A percentile compares a stretch with the other conserved stretches of the same genome.
phyloP scores from a whole-genome alignment of 2,797 vertebrate species.

The Oceanodroma leucorhoa region DNA sequence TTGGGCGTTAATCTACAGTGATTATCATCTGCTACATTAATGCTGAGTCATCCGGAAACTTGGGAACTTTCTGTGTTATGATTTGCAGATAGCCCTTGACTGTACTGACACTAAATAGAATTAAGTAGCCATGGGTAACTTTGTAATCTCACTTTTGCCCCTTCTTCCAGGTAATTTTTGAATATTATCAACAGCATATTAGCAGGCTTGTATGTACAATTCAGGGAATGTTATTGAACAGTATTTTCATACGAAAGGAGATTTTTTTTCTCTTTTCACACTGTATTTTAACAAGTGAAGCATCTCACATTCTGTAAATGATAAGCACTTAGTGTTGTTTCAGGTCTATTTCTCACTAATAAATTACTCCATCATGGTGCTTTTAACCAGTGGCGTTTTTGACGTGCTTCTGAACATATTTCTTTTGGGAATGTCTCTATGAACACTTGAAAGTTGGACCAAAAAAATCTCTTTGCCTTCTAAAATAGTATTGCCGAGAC shows the following conservation, averaged over 20 bases:
- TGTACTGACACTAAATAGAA: neutral
- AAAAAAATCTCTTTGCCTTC: neutral
- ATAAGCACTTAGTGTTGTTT: neutral
- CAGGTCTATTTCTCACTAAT: neutral
- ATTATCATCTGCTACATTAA: neutral
- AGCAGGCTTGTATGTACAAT: neutral
- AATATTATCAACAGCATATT: neutral
- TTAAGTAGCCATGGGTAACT: neutral
- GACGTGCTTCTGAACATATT: neutral
- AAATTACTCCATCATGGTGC: neutral
- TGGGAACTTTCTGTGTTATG: neutral
- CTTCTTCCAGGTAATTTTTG: neutral
- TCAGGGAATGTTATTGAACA: neutral
- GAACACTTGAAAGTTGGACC: neutral
- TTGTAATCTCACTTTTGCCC: neutral
- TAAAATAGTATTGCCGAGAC: neutral
- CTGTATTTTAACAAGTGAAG: neutral
- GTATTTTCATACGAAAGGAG: neutral
- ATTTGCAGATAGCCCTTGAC: neutral
- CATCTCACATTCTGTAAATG: neutral
- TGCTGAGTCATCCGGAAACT: neutral
- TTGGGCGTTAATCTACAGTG: neutral
- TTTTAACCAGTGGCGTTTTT: neutral
- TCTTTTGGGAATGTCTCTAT: neutral
- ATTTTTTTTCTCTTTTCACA: neutral